Base-by-base conservation (phyloP, 1,140 invertebrate species). In the Atta cephalotes region DNA sequence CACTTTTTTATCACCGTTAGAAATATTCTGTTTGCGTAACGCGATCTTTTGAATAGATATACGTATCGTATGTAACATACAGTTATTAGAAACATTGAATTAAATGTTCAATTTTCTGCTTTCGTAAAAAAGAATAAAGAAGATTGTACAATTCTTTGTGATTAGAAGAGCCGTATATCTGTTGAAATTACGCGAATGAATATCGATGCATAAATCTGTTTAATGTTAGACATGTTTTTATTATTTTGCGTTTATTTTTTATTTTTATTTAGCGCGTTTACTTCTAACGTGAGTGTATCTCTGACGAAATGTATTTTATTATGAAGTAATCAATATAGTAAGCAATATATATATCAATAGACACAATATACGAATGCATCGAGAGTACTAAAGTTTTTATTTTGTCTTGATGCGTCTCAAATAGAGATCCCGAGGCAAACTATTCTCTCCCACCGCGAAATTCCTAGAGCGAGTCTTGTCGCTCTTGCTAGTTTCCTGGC, bases 401-500 rank as follows among this genome's bases (percentile, higher is more conserved):
- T 81, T 71, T 58, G 39, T 56, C 35, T 21, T 5, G 49, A 35
- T 10, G 28, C 10, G 10, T 3, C 16, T 18, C n/a, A 16, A 35
- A 16, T 7, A 56, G 62, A 35, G 6, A 28, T 31, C 18, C 16
- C 60, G 18, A 25, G 35, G 2, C n/a, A 14, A 35, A 60, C 3
- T 72, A 62, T 82, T 45, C 25, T 45, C 39, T 56, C 31, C 18
- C 63, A 31, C n/a, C 21, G 21, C 21, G 21, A 74, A 31, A 82
- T 60, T 72, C 58, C 35, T 82, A 49, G 51, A 72, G 12, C 53
- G 58, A 74, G 16, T 76, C 56, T 84, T 84, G 70, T 76, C 80
- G 70, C 80, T 76, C 25, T 76, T 84, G 80, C 80, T 84, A 76
- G 39, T 84, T 84, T 76, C 80, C 80, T 84, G 80, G 80, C 80